phyloP scores from a whole-genome alignment of 1,140 invertebrate species.

The Euura lappo region DNA sequence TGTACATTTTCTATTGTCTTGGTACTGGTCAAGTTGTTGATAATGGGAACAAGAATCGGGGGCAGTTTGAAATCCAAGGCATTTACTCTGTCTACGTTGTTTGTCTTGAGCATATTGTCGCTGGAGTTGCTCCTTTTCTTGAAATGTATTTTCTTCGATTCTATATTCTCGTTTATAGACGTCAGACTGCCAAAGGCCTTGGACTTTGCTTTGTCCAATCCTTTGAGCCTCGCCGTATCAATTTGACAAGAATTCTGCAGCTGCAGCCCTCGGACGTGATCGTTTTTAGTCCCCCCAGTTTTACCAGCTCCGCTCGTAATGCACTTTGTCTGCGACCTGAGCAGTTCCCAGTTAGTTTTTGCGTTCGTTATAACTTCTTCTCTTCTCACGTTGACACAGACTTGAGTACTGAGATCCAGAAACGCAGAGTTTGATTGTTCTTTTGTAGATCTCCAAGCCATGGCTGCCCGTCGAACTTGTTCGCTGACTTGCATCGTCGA shows the following conservation, averaged over 20 bases:
- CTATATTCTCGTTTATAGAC: constrained; percentile 50
- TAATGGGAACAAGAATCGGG: constrained; percentile 72
- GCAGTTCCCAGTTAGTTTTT: constrained; percentile 79
- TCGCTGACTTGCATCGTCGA: constrained; percentile 80
- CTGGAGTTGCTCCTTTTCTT: constrained; percentile 47
- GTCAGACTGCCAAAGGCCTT: constrained; percentile 47
- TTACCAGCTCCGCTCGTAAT: constrained; percentile 33
- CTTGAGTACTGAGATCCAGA: constrained; percentile 70
- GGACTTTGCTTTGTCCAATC: constrained; percentile 36
- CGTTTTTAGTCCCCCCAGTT: constrained; percentile 32
- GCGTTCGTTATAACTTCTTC: constrained; percentile 84
- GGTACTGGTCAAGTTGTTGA: constrained; percentile 57
- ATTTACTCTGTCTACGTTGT: constrained; percentile 39
- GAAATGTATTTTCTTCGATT: constrained; percentile 46
- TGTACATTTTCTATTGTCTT: constrained; percentile 57
- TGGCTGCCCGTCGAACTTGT: constrained; percentile 74
- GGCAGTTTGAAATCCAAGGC: constrained; percentile 64
- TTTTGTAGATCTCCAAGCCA: constrained; percentile 77
- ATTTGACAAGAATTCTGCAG: constrained; percentile 46
- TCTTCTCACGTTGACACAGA: constrained; percentile 69
- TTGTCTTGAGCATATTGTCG: constrained; percentile 41
- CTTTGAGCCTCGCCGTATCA: constrained; percentile 38
- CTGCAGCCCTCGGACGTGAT: constrained; percentile 36
- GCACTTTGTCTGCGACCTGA: constrained; percentile 70
- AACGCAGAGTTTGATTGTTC: constrained; percentile 73